These are phyloP conservation scores for Heliocidaris erythrogramma DNA, from an alignment of 35 echinoderm and acorn worm genomes.

Conservation along the genomic window DNA sequence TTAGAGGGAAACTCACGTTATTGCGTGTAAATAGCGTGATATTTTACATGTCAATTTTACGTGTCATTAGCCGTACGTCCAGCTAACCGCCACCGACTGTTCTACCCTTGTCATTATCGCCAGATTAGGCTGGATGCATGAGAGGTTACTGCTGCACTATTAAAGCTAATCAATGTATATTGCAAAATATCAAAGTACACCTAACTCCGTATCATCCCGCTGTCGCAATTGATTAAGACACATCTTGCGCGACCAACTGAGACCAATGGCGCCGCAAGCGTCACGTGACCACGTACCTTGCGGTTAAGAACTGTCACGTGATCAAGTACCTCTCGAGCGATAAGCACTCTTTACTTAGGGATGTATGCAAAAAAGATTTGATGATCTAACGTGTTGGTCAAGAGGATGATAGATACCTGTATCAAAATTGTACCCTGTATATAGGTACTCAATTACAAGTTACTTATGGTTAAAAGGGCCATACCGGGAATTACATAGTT, in stretches of 20 bases:
- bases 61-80: not conserved
- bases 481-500: too few species aligned
- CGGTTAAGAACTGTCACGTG: not conserved
- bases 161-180: not conserved
- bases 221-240: conserved; percentile 17
- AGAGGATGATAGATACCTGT: too few species aligned
- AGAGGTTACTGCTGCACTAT: not conserved
- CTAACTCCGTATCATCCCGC: not conserved
- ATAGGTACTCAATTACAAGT: too few species aligned
- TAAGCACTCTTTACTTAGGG: not conserved
- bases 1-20: not conserved
- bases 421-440: too few species aligned
- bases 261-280: not conserved
- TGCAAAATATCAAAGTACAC: not conserved
- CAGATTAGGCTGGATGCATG: not conserved
- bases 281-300: not conserved
- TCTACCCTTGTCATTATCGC: not conserved
- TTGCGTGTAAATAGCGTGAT: not conserved
- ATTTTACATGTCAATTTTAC: not conserved
- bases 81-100: not conserved
- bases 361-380: not conserved
- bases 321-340: not conserved
- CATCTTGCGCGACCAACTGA: not conserved
- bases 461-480: too few species aligned
- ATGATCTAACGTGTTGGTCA: not conserved